A percentile compares a stretch with the other conserved stretches of the same genome.
Evolutionary conservation across 35 echinoderm and acorn worm species (phyloP).

Genomic region (Eucidaris tribuloides): DNA sequence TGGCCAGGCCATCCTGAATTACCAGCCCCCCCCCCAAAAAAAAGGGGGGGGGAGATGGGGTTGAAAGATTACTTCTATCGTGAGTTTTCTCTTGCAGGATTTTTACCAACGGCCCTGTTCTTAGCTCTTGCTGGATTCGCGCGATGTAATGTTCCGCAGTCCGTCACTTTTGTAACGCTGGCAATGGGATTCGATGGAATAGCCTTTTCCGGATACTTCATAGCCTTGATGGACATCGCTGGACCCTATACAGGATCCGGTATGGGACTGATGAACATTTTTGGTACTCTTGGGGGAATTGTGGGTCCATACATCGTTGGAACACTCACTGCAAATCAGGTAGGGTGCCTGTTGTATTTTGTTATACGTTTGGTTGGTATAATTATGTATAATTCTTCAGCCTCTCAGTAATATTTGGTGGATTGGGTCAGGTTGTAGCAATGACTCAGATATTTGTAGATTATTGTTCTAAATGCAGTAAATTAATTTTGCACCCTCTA

Average conservation of each 20-base stretch:
- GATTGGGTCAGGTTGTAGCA: no score
- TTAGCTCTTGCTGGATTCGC: conserved; percentile 63
- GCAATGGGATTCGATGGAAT: conserved; percentile 50
- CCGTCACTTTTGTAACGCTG: conserved; percentile 51
- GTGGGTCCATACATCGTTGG: conserved; percentile 63
- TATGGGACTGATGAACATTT: conserved; percentile 82
- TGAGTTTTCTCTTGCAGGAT: conserved; percentile 25
- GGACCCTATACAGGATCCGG: conserved; percentile 64
- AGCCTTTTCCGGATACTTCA: conserved; percentile 44
- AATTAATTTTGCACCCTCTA: neutral
- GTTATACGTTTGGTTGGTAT: neutral
- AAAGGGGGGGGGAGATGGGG: no score
- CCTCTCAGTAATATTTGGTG: no score
- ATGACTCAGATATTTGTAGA: no score
- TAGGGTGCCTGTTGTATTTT: neutral
- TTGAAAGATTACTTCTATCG: neutral
- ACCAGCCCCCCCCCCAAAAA: no score
- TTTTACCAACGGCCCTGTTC: conserved; percentile 51
- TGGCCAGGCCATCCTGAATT: no score
- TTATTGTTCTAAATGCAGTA: no score
- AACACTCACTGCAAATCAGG: conserved; percentile 44
- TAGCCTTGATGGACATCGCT: conserved; percentile 75
- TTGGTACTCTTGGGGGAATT: conserved; percentile 78
- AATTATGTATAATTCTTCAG: neutral
- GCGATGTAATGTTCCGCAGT: conserved; percentile 54